Base-by-base conservation (phyloP, 2,797 vertebrate genomes). In the Crossoptilon crossoptilon region DNA sequence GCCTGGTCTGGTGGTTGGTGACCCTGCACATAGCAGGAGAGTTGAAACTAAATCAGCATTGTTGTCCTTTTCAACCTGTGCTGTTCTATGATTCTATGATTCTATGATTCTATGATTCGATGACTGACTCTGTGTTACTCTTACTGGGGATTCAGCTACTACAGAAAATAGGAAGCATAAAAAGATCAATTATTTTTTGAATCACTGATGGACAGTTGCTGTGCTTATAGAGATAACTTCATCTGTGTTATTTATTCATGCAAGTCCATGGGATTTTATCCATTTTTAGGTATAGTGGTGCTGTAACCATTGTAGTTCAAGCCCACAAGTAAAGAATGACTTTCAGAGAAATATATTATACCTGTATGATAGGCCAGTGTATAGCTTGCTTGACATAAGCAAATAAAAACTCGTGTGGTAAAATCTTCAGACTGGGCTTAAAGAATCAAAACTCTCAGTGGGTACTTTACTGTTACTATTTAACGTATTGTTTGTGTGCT, bases 71-170 rank as follows among this genome's bases (percentile, higher is more conserved):
- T 49, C 48, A 49, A 49, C 48, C 48, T 24, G 12, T 24, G 23
- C 48, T 2, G 21, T 48, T 48, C 46, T 48, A 48, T 23, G 46
- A 24, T 24, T 49, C 48, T 49, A 8, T 49, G 43, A 43, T 43
- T 43, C 41, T 43, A 17, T 43, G 41, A 43, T 8, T 43, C 41
- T 43, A 43, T 43, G 48, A 23, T 48, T 48, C 48, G 24, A 48
- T 23, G 46, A 48, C 10, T 41, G 69, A 29, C 23, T 17, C 11
- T 1, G 0, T 1, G 0, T 5, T 70, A 9, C 17, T 74, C 60
- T 64, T 53, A 23, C 6, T 39, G 10, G 37, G 23, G 26, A 49
- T 68, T 68, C 27, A 31, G 6, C 5, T 74, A 22, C 23, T 55
- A 41, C 23, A 81, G 49, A 48, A 67, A 90, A 78, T 2, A 22